Base-by-base conservation (phyloP, 1,140 invertebrate species). In the Pectinophora gossypiella region DNA sequence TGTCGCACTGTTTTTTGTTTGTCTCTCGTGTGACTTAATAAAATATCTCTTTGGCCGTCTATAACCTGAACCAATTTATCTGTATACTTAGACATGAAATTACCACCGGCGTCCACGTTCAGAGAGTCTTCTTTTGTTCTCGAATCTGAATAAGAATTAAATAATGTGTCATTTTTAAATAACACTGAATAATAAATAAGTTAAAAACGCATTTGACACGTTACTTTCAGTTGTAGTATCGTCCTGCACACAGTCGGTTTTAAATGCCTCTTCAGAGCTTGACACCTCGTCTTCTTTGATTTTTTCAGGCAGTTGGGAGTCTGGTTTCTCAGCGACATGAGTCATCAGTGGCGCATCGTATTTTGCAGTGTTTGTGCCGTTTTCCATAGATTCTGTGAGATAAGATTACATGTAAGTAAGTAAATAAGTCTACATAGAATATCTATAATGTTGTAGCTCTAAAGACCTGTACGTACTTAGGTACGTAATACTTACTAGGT, bases 271-370 rank as follows among this genome's bases (percentile, higher is more conserved):
- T 71, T 93, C 92, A 4, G 93, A 93, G 74, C 93, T 94, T 0
- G 91, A 92, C 0, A 94, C 93, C 82, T 94, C 93, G 63, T 94
- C 93, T 63, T 94, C 93, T 64, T 93, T 93, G 15, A 76, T 59
- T 59, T 72, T 79, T 18, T 80, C 75, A 2, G 54, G 44, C 3
- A 56, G 32, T 27, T 73, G 72, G 0, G 79, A 66, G 46, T 54
- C 89, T n/a, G 67, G 64, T 56, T 76, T 72, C 1, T 20, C 42
- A 3, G 42, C 2, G 7, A 19, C 19, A 19, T 9, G 38, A 1
- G 13, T 6, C 13, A 16, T 2, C 38, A 16, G 15, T 2, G 3
- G 1, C 38, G 38, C 27, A 9, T n/a, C 27, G 27, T 32, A 32
- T n/a, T n/a, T n/a, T n/a, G n/a, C n/a, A n/a, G n/a, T n/a, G n/a